Base-by-base conservation (phyloP, 2,797 vertebrate genomes). In the Macropodus opercularis region DNA sequence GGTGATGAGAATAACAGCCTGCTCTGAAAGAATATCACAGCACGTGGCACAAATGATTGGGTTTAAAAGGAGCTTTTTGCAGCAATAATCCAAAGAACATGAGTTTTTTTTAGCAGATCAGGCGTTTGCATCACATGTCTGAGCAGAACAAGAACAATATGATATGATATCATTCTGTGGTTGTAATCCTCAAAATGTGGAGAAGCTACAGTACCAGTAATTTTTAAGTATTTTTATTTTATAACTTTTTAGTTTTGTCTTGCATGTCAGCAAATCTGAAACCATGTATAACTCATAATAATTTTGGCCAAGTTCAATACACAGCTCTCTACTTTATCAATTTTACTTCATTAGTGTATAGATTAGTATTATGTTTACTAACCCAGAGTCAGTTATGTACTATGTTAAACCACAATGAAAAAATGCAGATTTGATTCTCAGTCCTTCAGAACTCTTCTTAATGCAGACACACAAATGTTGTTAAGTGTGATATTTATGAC, bases 401-500 rank as follows among this genome's bases (percentile, higher is more conserved):
- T 68, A 61, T 42, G 68, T 60, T 66, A 66, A 78, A 67, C 55
- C 43, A 63, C 40, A 72, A 75, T 17, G 32, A 69, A 71, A 57
- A 75, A 78, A 75, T 62, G 19, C 18, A 19, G 69, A 62, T 79
- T 53, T 82, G 75, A 85, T 85, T 79, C 75, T 72, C 68, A 72
- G 61, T 80, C 68, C 53, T 55, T 86, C 69, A 83, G 75, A 79
- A 77, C 36, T 24, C 46, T 70, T 85, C 85, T 88, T 84, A 86
- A 81, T 85, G 77, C 47, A 71, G 71, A 55, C 56, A 54, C 72
- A 86, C n/a, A n/a, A 81, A 81, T 75, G 77, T 81, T 74, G 71
- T 86, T 78, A 81, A 84, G 81, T 85, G 77, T 69, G 81, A 79
- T 80, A 78, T 75, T n/a, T n/a, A n/a, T n/a, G n/a, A n/a, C n/a